A percentile compares a stretch with the other conserved stretches of the same genome.
Conservation (phyloP, 1,140 invertebrate genomes). For the Drosophila parvula region DNA sequence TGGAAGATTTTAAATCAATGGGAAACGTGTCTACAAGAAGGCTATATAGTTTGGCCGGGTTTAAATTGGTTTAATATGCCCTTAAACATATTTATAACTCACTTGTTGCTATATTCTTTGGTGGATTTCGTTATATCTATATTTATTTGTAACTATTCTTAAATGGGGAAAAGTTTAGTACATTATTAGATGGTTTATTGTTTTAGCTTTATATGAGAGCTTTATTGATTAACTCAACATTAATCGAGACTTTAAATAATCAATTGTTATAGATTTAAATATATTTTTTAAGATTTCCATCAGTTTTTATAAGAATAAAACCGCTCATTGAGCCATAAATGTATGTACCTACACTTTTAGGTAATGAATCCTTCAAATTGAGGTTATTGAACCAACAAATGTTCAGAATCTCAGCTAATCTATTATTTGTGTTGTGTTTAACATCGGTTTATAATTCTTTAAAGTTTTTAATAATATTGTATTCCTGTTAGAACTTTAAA, state of each 20-base stretch:
- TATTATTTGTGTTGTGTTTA: too few species aligned
- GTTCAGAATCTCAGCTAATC: not conserved
- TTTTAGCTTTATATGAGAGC: not conserved
- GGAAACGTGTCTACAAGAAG: too few species aligned
- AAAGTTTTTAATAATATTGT: too few species aligned
- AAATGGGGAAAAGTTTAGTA: too few species aligned
- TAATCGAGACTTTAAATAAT: not conserved
- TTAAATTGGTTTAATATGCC: not conserved
- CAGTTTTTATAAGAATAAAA: not conserved
- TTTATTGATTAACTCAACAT: not conserved
- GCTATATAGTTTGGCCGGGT: too few species aligned
- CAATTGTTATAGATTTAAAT: too few species aligned
- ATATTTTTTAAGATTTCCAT: too few species aligned
- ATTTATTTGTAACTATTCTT: not conserved
- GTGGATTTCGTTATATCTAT: not conserved
- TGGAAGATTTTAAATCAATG: not conserved
- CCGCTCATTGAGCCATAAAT: not conserved
- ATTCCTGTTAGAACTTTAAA: rapidly evolving
- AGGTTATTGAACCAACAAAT: too few species aligned
- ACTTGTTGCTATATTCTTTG: not conserved
- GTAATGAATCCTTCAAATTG: too few species aligned
- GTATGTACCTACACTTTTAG: not conserved
- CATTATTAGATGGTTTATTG: not conserved
- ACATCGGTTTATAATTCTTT: too few species aligned
- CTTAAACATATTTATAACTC: too few species aligned